Percentiles rank a stretch among this genome's conserved stretches.
phyloP scores from a whole-genome alignment of 1,140 invertebrate species.

The Pogonomyrmex californicus region DNA sequence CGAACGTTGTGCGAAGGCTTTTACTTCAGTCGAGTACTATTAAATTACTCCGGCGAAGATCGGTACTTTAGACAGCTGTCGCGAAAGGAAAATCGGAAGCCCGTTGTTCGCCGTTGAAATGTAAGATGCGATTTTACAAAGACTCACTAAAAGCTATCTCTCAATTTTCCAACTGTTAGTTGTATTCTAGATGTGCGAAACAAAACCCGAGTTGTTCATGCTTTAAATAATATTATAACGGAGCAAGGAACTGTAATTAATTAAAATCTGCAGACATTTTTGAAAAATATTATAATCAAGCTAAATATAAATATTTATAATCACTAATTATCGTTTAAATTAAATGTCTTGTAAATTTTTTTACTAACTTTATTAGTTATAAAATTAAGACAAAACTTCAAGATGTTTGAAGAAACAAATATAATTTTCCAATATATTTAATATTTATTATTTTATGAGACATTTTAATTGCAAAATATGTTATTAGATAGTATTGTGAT shows the following conservation, averaged over 20 bases:
- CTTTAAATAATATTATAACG: slow-evolving; percentile 1
- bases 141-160: slow-evolving; percentile 56
- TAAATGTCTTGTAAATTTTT: not conserved
- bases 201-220: not conserved
- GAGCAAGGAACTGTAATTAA: not conserved
- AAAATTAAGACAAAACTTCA: not conserved
- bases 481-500: not conserved
- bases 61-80: slow-evolving; percentile 55
- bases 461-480: not conserved
- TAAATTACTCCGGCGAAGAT: slow-evolving; percentile 48
- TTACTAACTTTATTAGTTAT: not conserved
- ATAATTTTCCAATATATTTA: not conserved
- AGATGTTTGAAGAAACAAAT: not conserved
- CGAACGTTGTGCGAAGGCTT: slow-evolving; percentile 51
- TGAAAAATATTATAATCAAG: slow-evolving; percentile 3
- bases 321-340: not conserved
- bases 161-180: slow-evolving; percentile 46
- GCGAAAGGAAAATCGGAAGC: slow-evolving; percentile 56
- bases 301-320: not conserved
- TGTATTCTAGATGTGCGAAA: slow-evolving; percentile 7
- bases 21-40: slow-evolving; percentile 43
- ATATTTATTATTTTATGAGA: not conserved
- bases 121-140: slow-evolving; percentile 53
- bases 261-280: not conserved
- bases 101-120: slow-evolving; percentile 56